Evolutionary conservation across 2,797 vertebrate genomes (phyloP).

Genomic region (Bovichtus diacanthus): DNA sequence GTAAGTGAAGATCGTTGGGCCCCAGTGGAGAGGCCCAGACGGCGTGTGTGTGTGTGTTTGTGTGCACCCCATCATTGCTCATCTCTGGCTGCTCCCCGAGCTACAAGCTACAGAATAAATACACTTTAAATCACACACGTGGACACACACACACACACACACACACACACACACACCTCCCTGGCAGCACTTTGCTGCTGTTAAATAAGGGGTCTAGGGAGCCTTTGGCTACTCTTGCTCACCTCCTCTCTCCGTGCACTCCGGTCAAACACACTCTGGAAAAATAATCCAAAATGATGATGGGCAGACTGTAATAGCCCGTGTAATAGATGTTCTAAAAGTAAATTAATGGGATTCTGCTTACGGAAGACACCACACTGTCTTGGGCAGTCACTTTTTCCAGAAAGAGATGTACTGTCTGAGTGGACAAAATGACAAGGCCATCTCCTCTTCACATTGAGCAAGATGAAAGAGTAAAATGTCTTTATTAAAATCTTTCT

Average conservation of each 20-base stretch:
- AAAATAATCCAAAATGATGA: slow-evolving; percentile 30
- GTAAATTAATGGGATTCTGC: slow-evolving; percentile 29
- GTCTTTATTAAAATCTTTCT: not conserved
- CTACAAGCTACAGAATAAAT: slow-evolving; percentile 79
- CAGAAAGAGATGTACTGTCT: slow-evolving; percentile 8
- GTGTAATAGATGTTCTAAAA: slow-evolving; percentile 37
- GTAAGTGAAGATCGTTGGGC: slow-evolving; percentile 78
- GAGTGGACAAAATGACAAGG: slow-evolving; percentile 18
- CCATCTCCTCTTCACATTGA: not conserved
- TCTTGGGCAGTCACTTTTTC: not conserved
- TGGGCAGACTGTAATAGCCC: slow-evolving; percentile 17
- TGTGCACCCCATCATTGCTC: slow-evolving; percentile 73
- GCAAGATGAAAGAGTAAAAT: not conserved
- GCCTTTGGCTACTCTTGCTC: slow-evolving; percentile 62
- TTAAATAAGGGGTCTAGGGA: slow-evolving; percentile 81
- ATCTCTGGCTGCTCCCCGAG: slow-evolving; percentile 74
- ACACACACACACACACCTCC: slow-evolving; percentile 32
- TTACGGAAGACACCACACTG: slow-evolving; percentile 10
- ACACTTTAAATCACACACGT: slow-evolving; percentile 74
- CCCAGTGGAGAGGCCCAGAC: slow-evolving; percentile 65
- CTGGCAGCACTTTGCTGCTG: slow-evolving; percentile 73
- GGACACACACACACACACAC: slow-evolving; percentile 1
- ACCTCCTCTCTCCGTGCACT: slow-evolving; percentile 32
- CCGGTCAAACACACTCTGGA: slow-evolving; percentile 45
- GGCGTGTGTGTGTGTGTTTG: slow-evolving; percentile 30